phyloP scores from a whole-genome alignment of 2,113 vertebrate genomes.

The Sylvietta virens region DNA sequence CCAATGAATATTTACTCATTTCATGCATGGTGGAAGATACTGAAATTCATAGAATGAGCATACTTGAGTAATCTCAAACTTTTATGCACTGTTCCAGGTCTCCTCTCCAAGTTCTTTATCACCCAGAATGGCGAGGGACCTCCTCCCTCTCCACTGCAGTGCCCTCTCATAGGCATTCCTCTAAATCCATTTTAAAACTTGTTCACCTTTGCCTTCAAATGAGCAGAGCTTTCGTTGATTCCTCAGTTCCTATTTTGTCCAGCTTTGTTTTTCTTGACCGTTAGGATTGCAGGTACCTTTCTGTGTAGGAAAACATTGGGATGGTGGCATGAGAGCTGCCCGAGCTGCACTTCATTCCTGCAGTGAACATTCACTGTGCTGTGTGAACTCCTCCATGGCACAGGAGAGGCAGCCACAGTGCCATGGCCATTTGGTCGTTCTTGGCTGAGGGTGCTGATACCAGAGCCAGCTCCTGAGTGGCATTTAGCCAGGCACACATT shows the following conservation, averaged over 20 bases:
- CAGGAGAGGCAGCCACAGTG: neutral
- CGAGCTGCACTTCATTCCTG: neutral
- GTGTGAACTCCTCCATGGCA: fast-evolving
- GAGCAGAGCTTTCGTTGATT: neutral
- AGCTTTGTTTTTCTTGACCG: neutral
- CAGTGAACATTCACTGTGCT: neutral
- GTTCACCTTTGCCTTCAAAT: neutral
- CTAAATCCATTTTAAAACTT: neutral
- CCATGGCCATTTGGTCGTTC: neutral
- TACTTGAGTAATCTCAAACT: neutral
- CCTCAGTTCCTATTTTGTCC: neutral
- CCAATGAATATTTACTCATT: slow-evolving; percentile 18
- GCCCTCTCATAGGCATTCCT: neutral
- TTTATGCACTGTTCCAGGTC: neutral
- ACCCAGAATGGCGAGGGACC: neutral
- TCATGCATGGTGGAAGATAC: neutral
- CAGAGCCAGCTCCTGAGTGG: neutral
- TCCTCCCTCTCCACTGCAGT: neutral
- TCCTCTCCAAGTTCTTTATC: neutral
- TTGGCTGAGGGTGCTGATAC: neutral
- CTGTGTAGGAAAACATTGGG: neutral
- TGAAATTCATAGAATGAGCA: neutral
- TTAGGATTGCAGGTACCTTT: neutral
- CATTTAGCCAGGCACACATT: neutral
- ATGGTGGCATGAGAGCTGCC: neutral